Percentiles rank a stretch among this genome's conserved stretches.
Evolutionary conservation across 2,888 invertebrate genomes (phyloP).

Genomic region (Cerastis rubricosa): DNA sequence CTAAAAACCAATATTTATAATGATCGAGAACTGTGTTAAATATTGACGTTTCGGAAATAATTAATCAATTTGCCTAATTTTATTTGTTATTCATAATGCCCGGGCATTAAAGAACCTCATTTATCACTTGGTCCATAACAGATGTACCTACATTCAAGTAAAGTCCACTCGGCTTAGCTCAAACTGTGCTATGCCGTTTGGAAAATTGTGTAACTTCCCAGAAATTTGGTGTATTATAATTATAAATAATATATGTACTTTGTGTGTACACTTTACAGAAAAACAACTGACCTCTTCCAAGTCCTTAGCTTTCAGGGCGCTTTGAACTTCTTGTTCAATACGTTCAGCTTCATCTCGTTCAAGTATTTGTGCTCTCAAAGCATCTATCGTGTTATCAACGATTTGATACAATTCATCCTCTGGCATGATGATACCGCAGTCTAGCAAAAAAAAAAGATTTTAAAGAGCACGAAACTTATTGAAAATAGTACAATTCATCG

Average conservation of each 20-base stretch:
- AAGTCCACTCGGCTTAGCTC: neutral
- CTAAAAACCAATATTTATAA: too few species aligned
- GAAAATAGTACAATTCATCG: slow-evolving; percentile 30
- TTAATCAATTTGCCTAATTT: too few species aligned
- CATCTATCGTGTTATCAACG: slow-evolving; percentile 74
- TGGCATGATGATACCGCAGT: slow-evolving; percentile 78
- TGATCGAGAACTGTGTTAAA: too few species aligned
- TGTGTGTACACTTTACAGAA: neutral
- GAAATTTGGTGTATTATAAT: neutral
- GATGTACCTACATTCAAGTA: neutral
- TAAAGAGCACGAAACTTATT: neutral
- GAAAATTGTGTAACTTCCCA: neutral
- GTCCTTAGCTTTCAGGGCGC: slow-evolving; percentile 62
- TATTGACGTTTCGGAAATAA: too few species aligned
- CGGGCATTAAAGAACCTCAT: neutral
- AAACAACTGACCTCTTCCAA: slow-evolving; percentile 42
- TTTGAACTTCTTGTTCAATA: slow-evolving; percentile 74
- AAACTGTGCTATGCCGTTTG: neutral
- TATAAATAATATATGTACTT: neutral
- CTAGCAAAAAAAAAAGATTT: slow-evolving; percentile 66
- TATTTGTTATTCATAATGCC: too few species aligned
- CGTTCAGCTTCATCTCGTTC: slow-evolving; percentile 72
- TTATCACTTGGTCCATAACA: neutral
- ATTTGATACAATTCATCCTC: slow-evolving; percentile 75
- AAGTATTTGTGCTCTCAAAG: slow-evolving; percentile 81